Evolutionary conservation across 2,797 vertebrate genomes (phyloP), one percentile per base, ranked within the genome.

Genomic region (Calcarius lapponicus): DNA sequence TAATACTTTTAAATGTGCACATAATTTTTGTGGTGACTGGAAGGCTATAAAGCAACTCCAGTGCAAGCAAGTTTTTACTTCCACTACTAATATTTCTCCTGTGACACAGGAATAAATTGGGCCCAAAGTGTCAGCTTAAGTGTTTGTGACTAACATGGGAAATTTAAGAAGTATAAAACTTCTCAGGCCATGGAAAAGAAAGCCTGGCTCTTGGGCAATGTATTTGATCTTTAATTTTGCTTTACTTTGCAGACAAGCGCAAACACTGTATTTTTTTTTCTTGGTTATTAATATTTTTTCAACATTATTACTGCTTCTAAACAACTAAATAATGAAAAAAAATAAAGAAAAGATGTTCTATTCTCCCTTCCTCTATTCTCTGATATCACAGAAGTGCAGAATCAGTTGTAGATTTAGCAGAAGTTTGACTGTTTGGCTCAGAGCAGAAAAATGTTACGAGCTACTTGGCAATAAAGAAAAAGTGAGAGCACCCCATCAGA

Each of bases 91-190:
- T 90, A 91, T 73, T 91, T 93, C 87, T 96, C 31, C 65, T 86
- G 62, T 88, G 80, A 79, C 82, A 66, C n/a, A 64, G 73, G 42
- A 93, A 91, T 86, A 93, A 95, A 84, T 80, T 79, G 19, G 31
- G 18, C 53, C 73, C 40, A 53, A 76, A 90, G 34, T 84, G 64
- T 93, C 90, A 92, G 43, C 38, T 91, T 92, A 93, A 95, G 62
- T 66, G 48, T 88, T 90, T 94, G 76, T 61, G 83, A 75, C 83
- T 88, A 86, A 94, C 74, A 67, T 58, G 62, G 54, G 80, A 90
- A 80, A 95, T 81, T 81, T 69, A 80, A 87, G 72, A 94, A 89
- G 92, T 65, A 62, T 21, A 84, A 96, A 89, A 32, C 80, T 42
- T 64, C 57, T 84, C 80, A 66, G 80, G 51, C 14, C 17, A 48